These are phyloP conservation scores for Anthopleura sola DNA, from an alignment of 64 coral and sea anemone species.

Conservation along the genomic window DNA sequence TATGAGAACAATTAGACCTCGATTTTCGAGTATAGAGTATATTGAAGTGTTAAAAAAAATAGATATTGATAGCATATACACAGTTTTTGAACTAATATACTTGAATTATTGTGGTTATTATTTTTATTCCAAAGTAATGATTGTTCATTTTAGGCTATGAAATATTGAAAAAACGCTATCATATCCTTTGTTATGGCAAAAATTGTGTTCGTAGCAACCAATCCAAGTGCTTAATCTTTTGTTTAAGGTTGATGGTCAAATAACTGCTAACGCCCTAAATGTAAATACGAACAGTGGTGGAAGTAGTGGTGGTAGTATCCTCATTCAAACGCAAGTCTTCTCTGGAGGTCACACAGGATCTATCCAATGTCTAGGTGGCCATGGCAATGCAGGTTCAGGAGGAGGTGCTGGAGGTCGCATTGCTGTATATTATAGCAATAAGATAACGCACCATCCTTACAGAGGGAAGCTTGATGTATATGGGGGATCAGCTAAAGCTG, in stretches of 20 bases:
- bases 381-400: slow-evolving; percentile 50
- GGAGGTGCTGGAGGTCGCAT: slow-evolving; percentile 86
- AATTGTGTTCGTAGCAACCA: not conserved
- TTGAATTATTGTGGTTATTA: too few species aligned
- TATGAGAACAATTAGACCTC: too few species aligned
- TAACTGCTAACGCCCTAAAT: slow-evolving; percentile 50
- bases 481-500: slow-evolving; percentile 60
- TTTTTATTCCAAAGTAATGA: too few species aligned
- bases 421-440: slow-evolving; percentile 85
- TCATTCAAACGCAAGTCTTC: slow-evolving; percentile 59
- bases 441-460: slow-evolving; percentile 69
- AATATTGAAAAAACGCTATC: not conserved
- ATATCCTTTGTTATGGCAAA: too few species aligned
- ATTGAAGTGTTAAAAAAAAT: too few species aligned
- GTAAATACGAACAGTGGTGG: slow-evolving; percentile 50
- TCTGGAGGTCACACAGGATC: slow-evolving; percentile 87
- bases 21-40: too few species aligned
- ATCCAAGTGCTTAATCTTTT: too few species aligned
- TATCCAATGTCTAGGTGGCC: slow-evolving; percentile 68
- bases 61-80: too few species aligned
- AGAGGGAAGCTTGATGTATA: slow-evolving; percentile 66
- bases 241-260: slow-evolving; percentile 72
- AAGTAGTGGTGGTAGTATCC: slow-evolving; percentile 91
- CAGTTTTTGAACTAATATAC: too few species aligned
- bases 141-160: too few species aligned